phyloP scores from a whole-genome alignment of 2,797 vertebrate genomes.

The Gadopsis bispinosus region DNA sequence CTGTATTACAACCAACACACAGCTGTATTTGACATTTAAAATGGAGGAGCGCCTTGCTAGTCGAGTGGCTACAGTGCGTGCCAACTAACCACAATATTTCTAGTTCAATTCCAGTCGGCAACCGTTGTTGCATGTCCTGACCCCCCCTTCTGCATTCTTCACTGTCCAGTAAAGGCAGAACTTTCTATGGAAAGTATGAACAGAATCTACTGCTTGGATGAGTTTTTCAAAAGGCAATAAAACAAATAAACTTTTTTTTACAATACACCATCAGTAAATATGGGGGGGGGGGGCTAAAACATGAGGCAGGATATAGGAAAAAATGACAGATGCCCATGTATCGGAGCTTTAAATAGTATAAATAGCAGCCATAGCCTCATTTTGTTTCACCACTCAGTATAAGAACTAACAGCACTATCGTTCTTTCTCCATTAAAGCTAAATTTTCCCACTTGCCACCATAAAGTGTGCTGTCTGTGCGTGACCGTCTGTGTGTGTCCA shows the following conservation, averaged over 20 bases:
- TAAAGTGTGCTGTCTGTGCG: conserved; percentile 47
- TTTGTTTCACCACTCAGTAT: conserved; percentile 9
- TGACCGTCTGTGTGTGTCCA: conserved; percentile 58
- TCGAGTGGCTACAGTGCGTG: too few relatives aligned
- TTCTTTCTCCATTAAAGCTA: conserved; percentile 44
- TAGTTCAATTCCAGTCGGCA: too few relatives aligned
- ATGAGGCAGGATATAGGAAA: conserved; percentile 16
- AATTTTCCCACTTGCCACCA: conserved; percentile 37
- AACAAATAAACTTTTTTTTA: background rate
- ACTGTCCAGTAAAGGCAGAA: too few relatives aligned
- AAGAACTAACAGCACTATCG: conserved; percentile 22
- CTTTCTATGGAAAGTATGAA: background rate
- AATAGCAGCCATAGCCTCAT: conserved; percentile 16
- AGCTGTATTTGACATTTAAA: background rate
- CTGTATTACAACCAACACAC: background rate
- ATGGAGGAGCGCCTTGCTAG: background rate
- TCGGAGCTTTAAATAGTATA: conserved; percentile 38
- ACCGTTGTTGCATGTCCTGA: too few relatives aligned
- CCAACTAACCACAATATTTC: too few relatives aligned
- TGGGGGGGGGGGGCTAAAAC: background rate
- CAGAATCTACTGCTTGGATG: background rate
- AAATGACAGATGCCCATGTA: background rate
- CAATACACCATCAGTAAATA: conserved; percentile 11
- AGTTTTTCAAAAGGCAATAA: background rate
- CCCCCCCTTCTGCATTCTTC: too few relatives aligned